Evolutionary conservation across 2,113 vertebrate genomes (phyloP), one percentile per base, ranked within the genome.

Genomic region (Phycodurus eques): DNA sequence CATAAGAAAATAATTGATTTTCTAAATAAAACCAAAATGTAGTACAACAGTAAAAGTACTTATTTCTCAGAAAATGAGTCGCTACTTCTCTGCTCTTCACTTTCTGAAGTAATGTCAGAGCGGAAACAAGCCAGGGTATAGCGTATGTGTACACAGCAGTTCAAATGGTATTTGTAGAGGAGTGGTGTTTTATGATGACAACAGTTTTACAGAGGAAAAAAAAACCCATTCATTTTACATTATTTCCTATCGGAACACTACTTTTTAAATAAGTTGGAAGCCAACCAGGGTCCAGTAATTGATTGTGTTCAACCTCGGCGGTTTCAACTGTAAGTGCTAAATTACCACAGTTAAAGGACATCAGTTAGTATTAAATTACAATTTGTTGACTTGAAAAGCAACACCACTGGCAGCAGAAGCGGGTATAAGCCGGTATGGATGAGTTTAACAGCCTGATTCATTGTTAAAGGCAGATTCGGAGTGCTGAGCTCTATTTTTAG

Each of bases 401-500:
- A 61, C 59, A 33, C 59, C 31, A 35, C 59, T 35, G 31, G 59
- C n/a, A 83, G 79, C 74, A 70, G 71, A 42, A 72, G 74, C 67
- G 14, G 39, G 65, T 59, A 67, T 49, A 62, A 73, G 33, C 33
- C 71, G 67, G 71, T 67, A 78, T 56, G 75, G 74, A 83, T 74
- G 59, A 76, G 86, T 88, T 85, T 81, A 79, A 84, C 78, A 68
- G 80, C 69, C 81, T 85, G 72, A 86, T 87, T 88, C 76, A 64
- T 73, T 66, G 76, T 87, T 90, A 88, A 88, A 90, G 78, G 77
- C 68, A 5, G 83, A 89, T 89, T 91, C 80, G 73, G 79, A 76
- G 74, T 80, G 77, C 79, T 67, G 70, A 39, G 72, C 56, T 88
- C 88, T 89, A 90, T 90, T 90, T 88, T 89, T 87, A 91, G 86